Percentiles rank a stretch among this genome's conserved stretches.
Conservation (phyloP, 2,113 vertebrate genomes). For the Misgurnus anguillicaudatus region DNA sequence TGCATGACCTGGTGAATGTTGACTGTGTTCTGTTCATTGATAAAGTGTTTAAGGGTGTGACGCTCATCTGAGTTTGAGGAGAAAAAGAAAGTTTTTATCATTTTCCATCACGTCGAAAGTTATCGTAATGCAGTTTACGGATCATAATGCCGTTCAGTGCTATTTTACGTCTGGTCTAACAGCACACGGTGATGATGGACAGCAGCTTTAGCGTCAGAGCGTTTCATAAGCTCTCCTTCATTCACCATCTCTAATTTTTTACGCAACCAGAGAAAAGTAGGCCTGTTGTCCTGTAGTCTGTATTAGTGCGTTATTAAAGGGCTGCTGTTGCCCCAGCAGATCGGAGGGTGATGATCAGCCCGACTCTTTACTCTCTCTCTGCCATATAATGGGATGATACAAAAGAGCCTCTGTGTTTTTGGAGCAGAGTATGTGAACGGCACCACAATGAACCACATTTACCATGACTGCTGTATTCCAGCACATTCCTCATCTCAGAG, state of each 20-base stretch:
- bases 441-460: conserved; percentile 48
- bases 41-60: too few species aligned
- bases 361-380: conserved; percentile 30
- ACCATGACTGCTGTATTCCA: conserved; percentile 46
- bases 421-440: conserved; percentile 38
- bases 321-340: conserved; percentile 14
- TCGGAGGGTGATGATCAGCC: conserved; percentile 43
- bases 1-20: too few species aligned
- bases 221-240: conserved; percentile 1
- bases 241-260: conserved; percentile 27
- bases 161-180: neutral
- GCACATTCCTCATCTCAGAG: conserved; percentile 5
- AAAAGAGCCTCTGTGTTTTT: conserved; percentile 53
- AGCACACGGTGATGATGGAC: neutral
- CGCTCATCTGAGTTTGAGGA: too few species aligned
- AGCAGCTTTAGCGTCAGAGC: conserved; percentile 5
- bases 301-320: conserved; percentile 33
- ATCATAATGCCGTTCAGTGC: neutral
- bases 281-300: conserved; percentile 47
- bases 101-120: too few species aligned
- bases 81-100: too few species aligned
- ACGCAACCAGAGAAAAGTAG: conserved; percentile 32
- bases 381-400: conserved; percentile 40
- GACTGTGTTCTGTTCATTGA: too few species aligned
- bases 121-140: too few species aligned